Percentiles rank a stretch among this genome's conserved stretches.
phyloP scores from a whole-genome alignment of 2,113 vertebrate species.

The Toxotes chatareus region DNA sequence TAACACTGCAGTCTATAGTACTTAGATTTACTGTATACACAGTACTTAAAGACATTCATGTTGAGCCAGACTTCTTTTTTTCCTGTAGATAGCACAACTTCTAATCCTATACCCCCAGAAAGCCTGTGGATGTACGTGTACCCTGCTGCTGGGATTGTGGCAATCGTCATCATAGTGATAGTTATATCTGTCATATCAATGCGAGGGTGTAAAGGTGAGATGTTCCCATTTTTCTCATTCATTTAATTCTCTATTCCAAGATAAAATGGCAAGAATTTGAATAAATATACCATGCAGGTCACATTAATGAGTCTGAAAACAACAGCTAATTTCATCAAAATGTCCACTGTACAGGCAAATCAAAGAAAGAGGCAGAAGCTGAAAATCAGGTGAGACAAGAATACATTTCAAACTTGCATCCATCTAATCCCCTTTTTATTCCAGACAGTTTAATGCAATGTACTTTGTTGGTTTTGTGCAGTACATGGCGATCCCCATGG shows the following conservation, averaged over 20 bases:
- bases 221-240: not conserved
- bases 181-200: constrained; percentile 59
- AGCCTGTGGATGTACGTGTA: constrained; percentile 47
- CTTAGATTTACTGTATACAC: not conserved
- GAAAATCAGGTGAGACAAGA: constrained; percentile 68
- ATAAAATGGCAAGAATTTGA: not conserved
- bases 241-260: not conserved
- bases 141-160: constrained; percentile 54
- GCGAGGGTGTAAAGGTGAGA: constrained; percentile 65
- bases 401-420: not conserved
- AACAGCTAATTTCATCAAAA: not conserved
- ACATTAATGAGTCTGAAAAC: not conserved
- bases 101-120: fast-evolving
- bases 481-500: constrained; percentile 53
- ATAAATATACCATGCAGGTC: not conserved
- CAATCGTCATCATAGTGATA: constrained; percentile 63
- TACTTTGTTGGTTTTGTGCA: constrained; percentile 37
- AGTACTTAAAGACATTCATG: not conserved
- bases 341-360: constrained; percentile 37
- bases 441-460: not conserved
- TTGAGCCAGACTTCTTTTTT: not conserved
- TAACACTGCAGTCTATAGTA: not conserved
- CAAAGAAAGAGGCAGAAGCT: constrained; percentile 21
- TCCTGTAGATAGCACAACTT: not conserved
- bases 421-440: not conserved